These are phyloP conservation scores for Bufo gargarizans DNA, from an alignment of 2,113 vertebrate genomes.

Conservation along the genomic window DNA sequence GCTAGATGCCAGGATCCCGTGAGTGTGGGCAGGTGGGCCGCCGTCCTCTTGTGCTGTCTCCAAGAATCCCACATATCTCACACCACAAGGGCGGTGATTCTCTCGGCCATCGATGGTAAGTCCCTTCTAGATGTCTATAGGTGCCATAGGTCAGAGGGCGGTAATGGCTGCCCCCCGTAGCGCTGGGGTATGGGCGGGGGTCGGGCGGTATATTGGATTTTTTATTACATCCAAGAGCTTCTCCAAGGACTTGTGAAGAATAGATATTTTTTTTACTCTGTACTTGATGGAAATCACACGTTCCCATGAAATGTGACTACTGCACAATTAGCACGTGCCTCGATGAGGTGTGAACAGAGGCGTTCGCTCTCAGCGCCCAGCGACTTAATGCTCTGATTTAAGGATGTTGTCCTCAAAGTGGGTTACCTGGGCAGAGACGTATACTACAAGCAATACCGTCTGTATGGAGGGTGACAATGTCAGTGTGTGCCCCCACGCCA, in stretches of 20 bases:
- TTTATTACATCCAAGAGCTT: slow-evolving; percentile 15
- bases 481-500: background rate
- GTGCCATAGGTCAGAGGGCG: background rate
- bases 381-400: background rate
- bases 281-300: background rate
- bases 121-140: background rate
- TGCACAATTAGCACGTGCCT: background rate
- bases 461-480: background rate
- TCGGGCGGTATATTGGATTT: background rate
- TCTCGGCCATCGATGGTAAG: background rate
- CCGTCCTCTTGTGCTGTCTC: background rate
- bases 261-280: background rate
- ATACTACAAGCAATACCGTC: background rate
- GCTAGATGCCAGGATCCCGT: background rate
- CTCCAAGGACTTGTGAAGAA: slow-evolving; percentile 7
- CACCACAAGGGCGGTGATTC: background rate
- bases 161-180: background rate
- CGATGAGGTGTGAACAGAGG: background rate
- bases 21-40: background rate
- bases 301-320: background rate
- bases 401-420: background rate
- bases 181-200: background rate
- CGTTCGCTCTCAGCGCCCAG: background rate
- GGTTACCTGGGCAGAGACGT: background rate
- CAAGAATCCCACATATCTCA: background rate